phyloP scores from a whole-genome alignment of 2,888 invertebrate species.

The Coremacera marginata region DNA sequence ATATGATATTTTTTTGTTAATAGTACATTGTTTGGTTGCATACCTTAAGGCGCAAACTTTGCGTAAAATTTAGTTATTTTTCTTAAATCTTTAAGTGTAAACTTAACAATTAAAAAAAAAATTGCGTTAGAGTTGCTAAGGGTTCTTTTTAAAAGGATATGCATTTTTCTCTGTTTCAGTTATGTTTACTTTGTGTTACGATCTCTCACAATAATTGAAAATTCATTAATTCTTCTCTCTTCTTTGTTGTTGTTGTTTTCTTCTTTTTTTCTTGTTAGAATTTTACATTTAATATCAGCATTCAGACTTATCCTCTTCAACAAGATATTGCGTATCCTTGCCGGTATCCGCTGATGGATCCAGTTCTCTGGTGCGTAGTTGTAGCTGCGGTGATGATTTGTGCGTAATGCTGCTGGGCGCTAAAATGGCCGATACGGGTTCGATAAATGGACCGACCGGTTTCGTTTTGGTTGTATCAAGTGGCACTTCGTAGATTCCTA shows the following conservation, averaged over 20 bases:
- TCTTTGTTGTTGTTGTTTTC: constrained; percentile 44
- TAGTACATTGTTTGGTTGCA: constrained; percentile 26
- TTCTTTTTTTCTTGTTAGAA: constrained; percentile 41
- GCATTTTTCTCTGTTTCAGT: constrained; percentile 20
- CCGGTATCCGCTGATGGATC: constrained; percentile 89
- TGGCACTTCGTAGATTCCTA: constrained; percentile 86
- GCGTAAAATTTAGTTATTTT: not conserved
- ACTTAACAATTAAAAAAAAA: constrained; percentile 14
- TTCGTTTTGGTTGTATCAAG: constrained; percentile 79
- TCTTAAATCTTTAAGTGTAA: not conserved
- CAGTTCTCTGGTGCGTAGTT: constrained; percentile 81
- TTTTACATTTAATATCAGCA: constrained; percentile 69
- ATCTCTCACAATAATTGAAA: not conserved
- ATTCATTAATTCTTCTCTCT: not conserved
- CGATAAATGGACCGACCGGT: constrained; percentile 72
- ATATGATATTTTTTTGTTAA: not conserved
- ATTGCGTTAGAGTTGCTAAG: constrained; percentile 14
- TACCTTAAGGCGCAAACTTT: not conserved
- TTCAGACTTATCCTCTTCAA: constrained; percentile 85
- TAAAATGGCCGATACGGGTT: constrained; percentile 80
- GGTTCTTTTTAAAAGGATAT: constrained; percentile 24
- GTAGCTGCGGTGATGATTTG: constrained; percentile 79
- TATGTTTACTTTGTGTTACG: not conserved
- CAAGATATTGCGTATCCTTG: constrained; percentile 91
- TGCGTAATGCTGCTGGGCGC: constrained; percentile 87